These are phyloP conservation scores for Pygoscelis antarcticus DNA, from an alignment of 2,113 vertebrate species.

Conservation along the genomic window DNA sequence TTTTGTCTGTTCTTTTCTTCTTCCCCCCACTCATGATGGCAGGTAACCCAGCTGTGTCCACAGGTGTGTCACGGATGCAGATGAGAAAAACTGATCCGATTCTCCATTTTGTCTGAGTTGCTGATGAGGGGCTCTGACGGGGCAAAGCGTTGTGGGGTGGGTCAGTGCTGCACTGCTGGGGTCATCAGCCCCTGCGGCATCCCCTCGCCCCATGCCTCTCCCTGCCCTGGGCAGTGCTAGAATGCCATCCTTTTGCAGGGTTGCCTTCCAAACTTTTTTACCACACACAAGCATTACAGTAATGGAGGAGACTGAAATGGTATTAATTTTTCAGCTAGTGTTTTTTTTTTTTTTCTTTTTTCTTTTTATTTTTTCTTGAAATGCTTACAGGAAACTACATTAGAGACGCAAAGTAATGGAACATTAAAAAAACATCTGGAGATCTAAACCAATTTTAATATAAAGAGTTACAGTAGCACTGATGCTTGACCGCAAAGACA, in stretches of 20 bases:
- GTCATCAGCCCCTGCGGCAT: too few species aligned
- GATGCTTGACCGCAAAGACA: neutral
- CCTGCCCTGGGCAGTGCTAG: neutral
- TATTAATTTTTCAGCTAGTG: neutral
- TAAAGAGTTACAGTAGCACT: neutral
- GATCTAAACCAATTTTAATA: neutral
- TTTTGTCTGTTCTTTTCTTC: neutral
- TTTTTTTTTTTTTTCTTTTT: neutral
- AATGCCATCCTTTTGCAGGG: neutral
- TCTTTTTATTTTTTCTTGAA: neutral
- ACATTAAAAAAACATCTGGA: neutral
- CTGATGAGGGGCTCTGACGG: neutral
- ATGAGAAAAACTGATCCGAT: neutral
- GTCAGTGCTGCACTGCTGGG: accelerated
- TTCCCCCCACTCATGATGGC: accelerated
- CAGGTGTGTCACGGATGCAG: neutral
- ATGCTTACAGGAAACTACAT: neutral
- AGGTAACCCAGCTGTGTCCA: neutral
- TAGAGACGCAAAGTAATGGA: neutral
- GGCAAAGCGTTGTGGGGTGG: accelerated
- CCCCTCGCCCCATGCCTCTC: accelerated
- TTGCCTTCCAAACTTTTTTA: neutral
- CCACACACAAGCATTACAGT: neutral
- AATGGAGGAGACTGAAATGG: neutral
- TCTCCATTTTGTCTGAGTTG: neutral